phyloP scores from a whole-genome alignment of 1,140 invertebrate genomes.

The Frieseomelitta varia region DNA sequence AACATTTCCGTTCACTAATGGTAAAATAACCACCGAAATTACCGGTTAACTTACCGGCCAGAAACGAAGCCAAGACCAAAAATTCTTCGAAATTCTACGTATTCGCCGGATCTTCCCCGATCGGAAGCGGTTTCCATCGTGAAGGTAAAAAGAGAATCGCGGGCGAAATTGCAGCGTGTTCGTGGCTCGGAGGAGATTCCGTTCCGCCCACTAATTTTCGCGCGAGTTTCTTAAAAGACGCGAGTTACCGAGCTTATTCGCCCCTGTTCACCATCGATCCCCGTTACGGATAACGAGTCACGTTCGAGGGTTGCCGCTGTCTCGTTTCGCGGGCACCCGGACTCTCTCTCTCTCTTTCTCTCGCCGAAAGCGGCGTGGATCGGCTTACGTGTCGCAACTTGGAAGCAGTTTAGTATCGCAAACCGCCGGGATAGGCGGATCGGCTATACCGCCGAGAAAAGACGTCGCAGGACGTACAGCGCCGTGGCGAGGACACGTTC shows the following conservation, averaged over 20 bases:
- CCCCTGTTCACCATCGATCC: slow-evolving; percentile 70
- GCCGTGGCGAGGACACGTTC: background rate
- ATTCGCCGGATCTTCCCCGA: background rate
- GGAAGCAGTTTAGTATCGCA: slow-evolving; percentile 70
- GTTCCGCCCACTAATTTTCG: slow-evolving; percentile 3
- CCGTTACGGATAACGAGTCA: slow-evolving; percentile 73
- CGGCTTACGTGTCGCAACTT: slow-evolving; percentile 75
- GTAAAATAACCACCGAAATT: background rate
- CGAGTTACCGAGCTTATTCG: background rate
- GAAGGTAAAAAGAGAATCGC: background rate
- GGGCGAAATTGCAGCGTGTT: background rate
- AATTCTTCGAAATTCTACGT: background rate
- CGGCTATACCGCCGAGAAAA: slow-evolving; percentile 35
- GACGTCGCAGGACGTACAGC: slow-evolving; percentile 28
- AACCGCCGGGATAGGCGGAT: slow-evolving; percentile 62
- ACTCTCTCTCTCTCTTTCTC: too few species aligned
- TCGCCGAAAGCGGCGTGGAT: slow-evolving; percentile 52
- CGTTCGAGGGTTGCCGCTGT: slow-evolving; percentile 67
- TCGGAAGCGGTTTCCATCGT: background rate
- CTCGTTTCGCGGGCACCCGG: slow-evolving; percentile 27
- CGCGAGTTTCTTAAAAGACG: slow-evolving; percentile 52
- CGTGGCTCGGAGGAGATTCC: background rate
- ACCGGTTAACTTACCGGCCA: background rate
- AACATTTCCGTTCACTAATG: background rate
- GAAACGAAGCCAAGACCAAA: background rate